Evolutionary conservation across 2,797 vertebrate species (phyloP), one percentile per base, ranked within the genome.

Genomic region (Paramormyrops hopkinsi): DNA sequence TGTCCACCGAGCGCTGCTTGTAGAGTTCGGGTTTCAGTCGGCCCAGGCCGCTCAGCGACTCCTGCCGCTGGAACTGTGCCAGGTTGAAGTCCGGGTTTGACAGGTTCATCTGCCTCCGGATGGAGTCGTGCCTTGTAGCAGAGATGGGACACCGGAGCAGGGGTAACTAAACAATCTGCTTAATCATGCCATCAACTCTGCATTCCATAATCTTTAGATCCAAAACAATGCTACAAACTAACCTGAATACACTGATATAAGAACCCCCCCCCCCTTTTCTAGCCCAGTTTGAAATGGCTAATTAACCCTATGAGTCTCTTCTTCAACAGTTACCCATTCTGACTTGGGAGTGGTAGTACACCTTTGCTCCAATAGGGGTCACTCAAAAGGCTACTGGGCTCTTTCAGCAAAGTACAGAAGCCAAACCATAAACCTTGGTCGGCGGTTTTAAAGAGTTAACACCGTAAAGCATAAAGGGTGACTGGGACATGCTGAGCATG

Each of bases 41-140:
- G 2, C 99, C 99, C 17, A 96, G 98, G 62, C 98, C 98, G 0
- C 98, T 98, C 91, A 98, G 94, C 19, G 98, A 98, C 90, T 99
- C 98, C 94, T 99, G 98, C 90, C 98, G 97, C 94, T 99, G 98
- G 91, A 98, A 98, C 94, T 99, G 98, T 46, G 98, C 97, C 93
- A 99, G 96, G 62, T 97, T 99, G 95, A 99, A 99, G 94, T 99
- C 98, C 0, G 98, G 98, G 91, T 99, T 99, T 25, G 98, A 99
- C 91, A 98, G 95, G 95, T 99, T 99, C 94, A 99, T 97, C 92
- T 99, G 98, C 92, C 98, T 97, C 91, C 96, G 96, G 91, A 99
- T 97, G 17, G 98, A 97, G 88, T 97, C 96, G 91, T 96, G 96
- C 95, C 96, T 97, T 91, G 17, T n/a, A 82, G 62, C 62, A 69